Evolutionary conservation across 2,888 invertebrate species (phyloP).

Genomic region (Shargacucullia verbasci): DNA sequence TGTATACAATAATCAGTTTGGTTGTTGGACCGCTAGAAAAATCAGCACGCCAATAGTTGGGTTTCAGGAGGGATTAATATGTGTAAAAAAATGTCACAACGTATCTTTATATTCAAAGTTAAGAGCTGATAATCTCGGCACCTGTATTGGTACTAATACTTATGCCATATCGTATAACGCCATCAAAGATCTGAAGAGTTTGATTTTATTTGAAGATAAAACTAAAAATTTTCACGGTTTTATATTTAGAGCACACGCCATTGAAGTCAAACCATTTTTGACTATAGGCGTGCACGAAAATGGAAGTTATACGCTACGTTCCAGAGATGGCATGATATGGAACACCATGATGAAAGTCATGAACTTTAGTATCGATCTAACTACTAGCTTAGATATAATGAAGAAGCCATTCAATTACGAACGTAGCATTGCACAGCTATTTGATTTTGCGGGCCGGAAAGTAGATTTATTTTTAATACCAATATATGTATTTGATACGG

Average conservation of each 20-base stretch:
- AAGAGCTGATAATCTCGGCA: conserved; percentile 70
- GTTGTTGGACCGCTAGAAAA: conserved; percentile 73
- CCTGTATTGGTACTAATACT: conserved; percentile 74
- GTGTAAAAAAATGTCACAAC: conserved; percentile 72
- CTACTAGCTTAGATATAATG: conserved; percentile 60
- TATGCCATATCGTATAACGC: conserved; percentile 57
- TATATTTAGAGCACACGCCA: conserved; percentile 63
- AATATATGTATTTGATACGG: conserved; percentile 77
- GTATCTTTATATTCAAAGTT: conserved; percentile 68
- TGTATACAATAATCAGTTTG: conserved; percentile 63
- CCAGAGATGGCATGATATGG: conserved; percentile 81
- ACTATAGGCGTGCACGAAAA: conserved; percentile 61
- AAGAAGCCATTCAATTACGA: conserved; percentile 74
- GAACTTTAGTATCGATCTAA: conserved; percentile 78
- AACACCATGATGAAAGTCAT: conserved; percentile 70
- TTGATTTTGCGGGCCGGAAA: conserved; percentile 72
- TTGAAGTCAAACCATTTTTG: conserved; percentile 72
- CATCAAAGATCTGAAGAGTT: conserved; percentile 31
- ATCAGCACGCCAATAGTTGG: conserved; percentile 66
- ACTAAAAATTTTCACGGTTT: conserved; percentile 74
- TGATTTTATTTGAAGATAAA: conserved; percentile 72
- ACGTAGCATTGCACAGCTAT: conserved; percentile 69
- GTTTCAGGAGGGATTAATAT: conserved; percentile 68
- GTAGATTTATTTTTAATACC: conserved; percentile 76
- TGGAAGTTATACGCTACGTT: conserved; percentile 64